Conservation (phyloP, 2,797 vertebrate species). For the Podarcis siculus region DNA sequence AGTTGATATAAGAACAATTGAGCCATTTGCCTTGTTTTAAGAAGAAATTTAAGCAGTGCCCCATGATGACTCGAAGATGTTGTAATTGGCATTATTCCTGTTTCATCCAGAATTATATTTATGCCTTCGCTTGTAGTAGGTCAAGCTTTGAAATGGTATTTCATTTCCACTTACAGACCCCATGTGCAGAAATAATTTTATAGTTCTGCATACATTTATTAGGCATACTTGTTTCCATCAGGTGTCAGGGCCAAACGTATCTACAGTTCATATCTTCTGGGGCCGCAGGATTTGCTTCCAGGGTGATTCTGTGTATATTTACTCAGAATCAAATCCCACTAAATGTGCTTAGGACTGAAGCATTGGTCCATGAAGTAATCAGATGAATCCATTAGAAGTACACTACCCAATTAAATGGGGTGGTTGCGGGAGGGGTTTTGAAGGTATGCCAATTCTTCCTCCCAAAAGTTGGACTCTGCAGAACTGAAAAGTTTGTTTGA, state of each 20-base stretch:
- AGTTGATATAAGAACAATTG: slow-evolving; percentile 77
- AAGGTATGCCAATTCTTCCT: neutral
- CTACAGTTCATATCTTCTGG: slow-evolving; percentile 46
- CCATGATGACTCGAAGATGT: slow-evolving; percentile 75
- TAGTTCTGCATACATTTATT: slow-evolving; percentile 56
- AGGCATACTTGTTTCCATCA: slow-evolving; percentile 72
- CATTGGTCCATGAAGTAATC: neutral
- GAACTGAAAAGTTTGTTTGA: neutral
- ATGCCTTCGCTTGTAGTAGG: slow-evolving; percentile 71
- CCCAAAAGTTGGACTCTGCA: neutral
- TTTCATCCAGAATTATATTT: slow-evolving; percentile 76
- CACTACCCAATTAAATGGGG: neutral
- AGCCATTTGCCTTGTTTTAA: slow-evolving; percentile 63
- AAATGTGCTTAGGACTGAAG: neutral
- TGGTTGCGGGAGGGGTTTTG: too few relatives aligned
- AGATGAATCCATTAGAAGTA: neutral
- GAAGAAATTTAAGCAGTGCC: slow-evolving; percentile 77
- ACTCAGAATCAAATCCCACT: neutral
- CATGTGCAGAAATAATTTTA: slow-evolving; percentile 67
- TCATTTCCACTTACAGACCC: slow-evolving; percentile 71
- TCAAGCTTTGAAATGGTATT: slow-evolving; percentile 74
- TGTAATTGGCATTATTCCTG: slow-evolving; percentile 77
- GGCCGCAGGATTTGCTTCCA: neutral
- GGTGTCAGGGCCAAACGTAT: slow-evolving; percentile 72
- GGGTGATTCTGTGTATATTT: neutral